Percentiles rank a stretch among this genome's conserved stretches.
phyloP scores from a whole-genome alignment of 1,140 invertebrate species.

The Temnothorax curvispinosus region DNA sequence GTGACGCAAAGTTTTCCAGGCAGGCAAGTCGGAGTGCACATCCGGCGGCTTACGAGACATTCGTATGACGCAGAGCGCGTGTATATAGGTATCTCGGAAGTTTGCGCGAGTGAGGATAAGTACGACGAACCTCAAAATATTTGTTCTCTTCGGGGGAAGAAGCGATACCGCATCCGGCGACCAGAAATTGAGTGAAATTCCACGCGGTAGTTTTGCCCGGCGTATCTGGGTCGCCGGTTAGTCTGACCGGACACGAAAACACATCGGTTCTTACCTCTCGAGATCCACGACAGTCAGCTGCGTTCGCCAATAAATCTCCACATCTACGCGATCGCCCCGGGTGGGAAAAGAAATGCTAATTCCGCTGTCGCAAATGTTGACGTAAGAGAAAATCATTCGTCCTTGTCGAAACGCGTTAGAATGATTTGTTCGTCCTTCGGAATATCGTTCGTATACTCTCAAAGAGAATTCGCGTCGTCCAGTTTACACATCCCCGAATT shows the following conservation, averaged over 20 bases:
- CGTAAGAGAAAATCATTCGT: constrained; percentile 17
- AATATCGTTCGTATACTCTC: background rate
- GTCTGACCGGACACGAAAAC: constrained; percentile 48
- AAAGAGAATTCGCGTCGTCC: background rate
- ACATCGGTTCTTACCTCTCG: constrained; percentile 59
- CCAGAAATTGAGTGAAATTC: constrained; percentile 63
- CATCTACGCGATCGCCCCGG: background rate
- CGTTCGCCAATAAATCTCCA: constrained; percentile 47
- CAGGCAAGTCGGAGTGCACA: constrained; percentile 13
- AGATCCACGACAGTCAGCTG: constrained; percentile 38
- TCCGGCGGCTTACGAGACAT: constrained; percentile 11
- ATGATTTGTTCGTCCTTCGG: background rate
- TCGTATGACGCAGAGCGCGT: background rate
- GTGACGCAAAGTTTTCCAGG: constrained; percentile 10
- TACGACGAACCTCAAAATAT: constrained; percentile 61
- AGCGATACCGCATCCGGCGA: constrained; percentile 32
- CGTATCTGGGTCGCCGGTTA: constrained; percentile 60
- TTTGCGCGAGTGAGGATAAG: constrained; percentile 7
- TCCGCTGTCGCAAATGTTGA: background rate
- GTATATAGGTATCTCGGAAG: constrained; percentile 18
- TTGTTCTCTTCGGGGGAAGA: constrained; percentile 47
- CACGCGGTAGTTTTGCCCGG: constrained; percentile 44
- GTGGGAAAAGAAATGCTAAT: constrained; percentile 42
- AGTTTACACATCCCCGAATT: background rate
- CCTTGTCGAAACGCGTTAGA: background rate